Percentiles rank a stretch among this genome's conserved stretches.
Conservation (phyloP, 2,888 invertebrate genomes). For the Epiblema foenella region DNA sequence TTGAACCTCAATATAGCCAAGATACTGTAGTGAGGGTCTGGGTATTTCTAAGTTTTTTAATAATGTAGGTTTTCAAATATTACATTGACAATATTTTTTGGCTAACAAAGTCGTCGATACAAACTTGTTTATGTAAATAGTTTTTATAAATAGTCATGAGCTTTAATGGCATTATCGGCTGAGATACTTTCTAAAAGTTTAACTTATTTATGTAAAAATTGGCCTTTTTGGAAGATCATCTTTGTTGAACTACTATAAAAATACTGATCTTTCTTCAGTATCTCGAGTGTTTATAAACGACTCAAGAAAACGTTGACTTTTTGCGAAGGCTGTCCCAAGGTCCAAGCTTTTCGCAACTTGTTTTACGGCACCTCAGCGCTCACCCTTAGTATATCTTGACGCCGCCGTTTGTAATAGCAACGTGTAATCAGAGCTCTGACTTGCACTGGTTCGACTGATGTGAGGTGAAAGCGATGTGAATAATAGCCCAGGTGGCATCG, state of each 20-base stretch:
- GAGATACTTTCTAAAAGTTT: background rate
- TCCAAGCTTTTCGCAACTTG: conserved; percentile 48
- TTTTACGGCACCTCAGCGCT: background rate
- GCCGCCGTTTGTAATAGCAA: background rate
- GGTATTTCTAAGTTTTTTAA: no score
- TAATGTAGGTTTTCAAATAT: no score
- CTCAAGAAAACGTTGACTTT: conserved; percentile 69
- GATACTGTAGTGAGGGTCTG: no score
- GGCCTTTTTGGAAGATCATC: conserved; percentile 16
- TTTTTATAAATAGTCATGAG: conserved; percentile 1
- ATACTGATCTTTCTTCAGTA: conserved; percentile 18
- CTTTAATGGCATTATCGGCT: background rate
- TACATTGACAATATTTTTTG: no score
- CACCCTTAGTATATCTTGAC: background rate
- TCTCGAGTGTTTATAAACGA: conserved; percentile 49
- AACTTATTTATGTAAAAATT: background rate
- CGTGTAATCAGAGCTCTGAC: background rate
- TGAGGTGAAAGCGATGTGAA: background rate
- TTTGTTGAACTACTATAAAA: conserved; percentile 30
- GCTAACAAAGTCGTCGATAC: background rate
- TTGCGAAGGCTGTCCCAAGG: conserved; percentile 75
- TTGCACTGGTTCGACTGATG: background rate
- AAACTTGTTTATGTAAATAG: background rate
- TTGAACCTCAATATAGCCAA: no score
- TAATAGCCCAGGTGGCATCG: conserved; percentile 65